A percentile compares a stretch with the other conserved stretches of the same genome.
These are phyloP conservation scores for Xyliphius kryptos DNA, from an alignment of 2,113 vertebrate species.

Conservation along the genomic window DNA sequence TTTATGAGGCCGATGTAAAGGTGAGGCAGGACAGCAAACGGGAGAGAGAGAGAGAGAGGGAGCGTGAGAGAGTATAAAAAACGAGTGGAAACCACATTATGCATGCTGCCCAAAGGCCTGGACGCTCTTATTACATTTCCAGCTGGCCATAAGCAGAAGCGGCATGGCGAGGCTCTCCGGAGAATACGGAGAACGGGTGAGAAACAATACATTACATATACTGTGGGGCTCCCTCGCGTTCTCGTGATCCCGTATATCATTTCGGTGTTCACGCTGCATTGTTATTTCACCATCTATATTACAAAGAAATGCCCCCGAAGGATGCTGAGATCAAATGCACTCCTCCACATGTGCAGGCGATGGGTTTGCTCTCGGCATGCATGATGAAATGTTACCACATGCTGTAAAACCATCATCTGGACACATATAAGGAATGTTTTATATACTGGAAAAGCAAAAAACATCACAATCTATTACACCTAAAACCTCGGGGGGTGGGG, in stretches of 20 bases:
- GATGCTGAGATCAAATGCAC: not conserved
- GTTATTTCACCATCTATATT: not conserved
- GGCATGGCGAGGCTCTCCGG: conserved; percentile 7
- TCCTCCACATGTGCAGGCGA: not conserved
- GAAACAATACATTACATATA: not conserved
- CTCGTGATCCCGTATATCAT: not conserved
- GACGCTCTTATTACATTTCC: conserved; percentile 38
- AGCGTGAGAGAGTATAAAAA: conserved; percentile 6
- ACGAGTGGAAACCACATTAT: conserved; percentile 30
- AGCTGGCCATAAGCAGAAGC: conserved; percentile 27
- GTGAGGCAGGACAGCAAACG: conserved; percentile 16
- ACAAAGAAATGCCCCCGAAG: not conserved
- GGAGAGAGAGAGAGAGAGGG: conserved; percentile 7
- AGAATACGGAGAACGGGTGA: not conserved
- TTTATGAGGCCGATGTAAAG: conserved; percentile 20
- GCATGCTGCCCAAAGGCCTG: conserved; percentile 30
- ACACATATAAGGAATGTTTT: conserved; percentile 1
- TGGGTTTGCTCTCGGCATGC: not conserved
- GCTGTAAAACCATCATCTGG: not conserved
- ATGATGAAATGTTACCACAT: no score
- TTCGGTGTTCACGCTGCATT: not conserved
- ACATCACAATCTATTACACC: conserved; percentile 1
- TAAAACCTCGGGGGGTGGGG: not conserved
- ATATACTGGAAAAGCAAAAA: not conserved
- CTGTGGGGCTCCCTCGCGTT: not conserved